phyloP scores from a whole-genome alignment of 2,888 invertebrate species.

The Phrixothrix hirtus region DNA sequence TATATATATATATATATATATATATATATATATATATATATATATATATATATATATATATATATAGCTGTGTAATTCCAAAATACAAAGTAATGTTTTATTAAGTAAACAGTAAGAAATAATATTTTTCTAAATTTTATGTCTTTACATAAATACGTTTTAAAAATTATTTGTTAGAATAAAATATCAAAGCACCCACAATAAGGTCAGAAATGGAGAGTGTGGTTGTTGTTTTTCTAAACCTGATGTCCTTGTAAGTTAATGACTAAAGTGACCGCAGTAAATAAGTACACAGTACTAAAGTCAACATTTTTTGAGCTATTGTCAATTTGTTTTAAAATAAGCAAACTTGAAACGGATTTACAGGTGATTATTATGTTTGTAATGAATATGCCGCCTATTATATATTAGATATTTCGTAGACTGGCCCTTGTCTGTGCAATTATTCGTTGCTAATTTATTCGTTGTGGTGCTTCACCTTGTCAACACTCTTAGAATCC shows the following conservation, averaged over 20 bases:
- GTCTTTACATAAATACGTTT: constrained; percentile 6
- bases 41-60: not conserved
- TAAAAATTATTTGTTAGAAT: constrained; percentile 9
- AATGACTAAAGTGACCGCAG: constrained; percentile 20
- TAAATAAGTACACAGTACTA: constrained; percentile 6
- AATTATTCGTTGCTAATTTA: too few species aligned
- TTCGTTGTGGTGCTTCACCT: too few species aligned
- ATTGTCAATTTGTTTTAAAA: constrained; percentile 2
- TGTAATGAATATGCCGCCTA: too few species aligned
- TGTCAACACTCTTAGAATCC: too few species aligned
- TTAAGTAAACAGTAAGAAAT: too few species aligned
- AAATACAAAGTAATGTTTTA: too few species aligned
- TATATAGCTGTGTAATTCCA: not conserved
- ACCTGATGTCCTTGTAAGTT: constrained; percentile 22
- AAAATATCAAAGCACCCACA: constrained; percentile 21
- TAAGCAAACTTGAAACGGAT: too few species aligned
- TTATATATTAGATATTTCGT: too few species aligned
- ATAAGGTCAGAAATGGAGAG: constrained; percentile 17
- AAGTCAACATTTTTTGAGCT: constrained; percentile 6
- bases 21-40: not conserved
- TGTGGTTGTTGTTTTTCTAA: constrained; percentile 21
- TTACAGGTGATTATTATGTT: too few species aligned
- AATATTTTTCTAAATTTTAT: too few species aligned
- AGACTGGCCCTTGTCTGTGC: too few species aligned
- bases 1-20: too few species aligned